Base-by-base conservation (phyloP, 2,113 vertebrate genomes). In the Phaethon lepturus region DNA sequence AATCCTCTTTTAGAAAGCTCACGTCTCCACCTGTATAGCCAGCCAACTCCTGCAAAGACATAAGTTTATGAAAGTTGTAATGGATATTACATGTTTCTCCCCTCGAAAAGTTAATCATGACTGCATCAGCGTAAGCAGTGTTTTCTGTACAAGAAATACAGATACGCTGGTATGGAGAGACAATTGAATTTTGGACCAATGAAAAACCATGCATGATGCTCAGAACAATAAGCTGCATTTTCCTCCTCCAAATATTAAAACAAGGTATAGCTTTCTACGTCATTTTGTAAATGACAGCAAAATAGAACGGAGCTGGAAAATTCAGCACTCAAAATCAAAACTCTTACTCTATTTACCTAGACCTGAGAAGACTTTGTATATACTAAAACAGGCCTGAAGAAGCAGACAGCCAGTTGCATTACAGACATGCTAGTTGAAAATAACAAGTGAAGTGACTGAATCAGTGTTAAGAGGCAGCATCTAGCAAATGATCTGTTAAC, bases 21-120 rank as follows among this genome's bases (percentile, higher is more conserved):
- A 99, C 98, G 1, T 99, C 99, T 64, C 99, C 99, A 9, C 99
- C 99, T 0, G 99, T 98, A 97, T 99, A 99, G 52, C 99, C 99
- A 1, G 99, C 99, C 95, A 99, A 71, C 62, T 99, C 99, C 99
- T 99, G 97, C 13, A 81, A 47, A 88, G 76, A 87, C 77, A 93
- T 1, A 71, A 24, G 28, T 66, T 74, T 10, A 84, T 44, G 7
- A 3, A 64, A 93, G 28, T 23, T 62, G 6, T 22, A 50, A 62
- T 0, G 2, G 29, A 10, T 63, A 56, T 31, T 28, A 55, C 19
- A 14, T 11, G 12, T 68, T 86, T 90, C 47, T 69, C 63, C 17
- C 40, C 28, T 23, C 6, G 6, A 38, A 6, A 64, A 86, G 49
- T 28, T 47, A 31, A 69, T 50, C 25, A 44, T 5, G 17, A 24